phyloP scores from a whole-genome alignment of 1,140 invertebrate genomes.

The Pemphigus obesinymphae region DNA sequence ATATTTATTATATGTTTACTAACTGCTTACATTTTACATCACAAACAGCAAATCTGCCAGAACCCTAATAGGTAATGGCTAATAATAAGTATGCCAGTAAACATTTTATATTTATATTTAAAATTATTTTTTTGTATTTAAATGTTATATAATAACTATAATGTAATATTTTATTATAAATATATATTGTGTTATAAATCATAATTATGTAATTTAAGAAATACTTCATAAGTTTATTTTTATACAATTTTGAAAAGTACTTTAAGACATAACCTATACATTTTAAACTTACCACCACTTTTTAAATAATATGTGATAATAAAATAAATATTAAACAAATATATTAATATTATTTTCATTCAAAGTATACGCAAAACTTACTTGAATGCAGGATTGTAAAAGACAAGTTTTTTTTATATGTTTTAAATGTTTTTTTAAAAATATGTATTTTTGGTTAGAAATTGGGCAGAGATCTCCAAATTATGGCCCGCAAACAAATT shows the following conservation, averaged over 20 bases:
- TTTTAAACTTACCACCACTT: not conserved
- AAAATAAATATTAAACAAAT: slow-evolving; percentile 2
- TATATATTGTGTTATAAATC: slow-evolving; percentile 5
- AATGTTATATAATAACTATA: not conserved
- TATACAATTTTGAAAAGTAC: not conserved
- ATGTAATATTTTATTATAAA: not conserved
- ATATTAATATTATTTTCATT: not conserved
- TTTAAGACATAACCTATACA: not conserved
- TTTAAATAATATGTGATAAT: slow-evolving; percentile 17
- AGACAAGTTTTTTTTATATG: too few species aligned
- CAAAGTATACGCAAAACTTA: not conserved
- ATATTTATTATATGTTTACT: not conserved
- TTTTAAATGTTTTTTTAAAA: not conserved
- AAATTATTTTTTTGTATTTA: slow-evolving; percentile 14
- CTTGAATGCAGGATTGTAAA: too few species aligned
- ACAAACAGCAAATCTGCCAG: not conserved
- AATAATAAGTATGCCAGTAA: not conserved
- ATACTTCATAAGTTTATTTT: slow-evolving; percentile 28
- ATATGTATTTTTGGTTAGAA: not conserved
- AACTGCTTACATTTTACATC: not conserved
- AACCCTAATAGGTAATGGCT: not conserved
- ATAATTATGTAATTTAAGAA: slow-evolving; percentile 3
- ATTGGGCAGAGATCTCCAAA: too few species aligned
- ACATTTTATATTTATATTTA: not conserved
- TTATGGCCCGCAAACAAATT: too few species aligned